phyloP scores from a whole-genome alignment of 2,888 invertebrate genomes.

The Caenorhabditis drosophilae region DNA sequence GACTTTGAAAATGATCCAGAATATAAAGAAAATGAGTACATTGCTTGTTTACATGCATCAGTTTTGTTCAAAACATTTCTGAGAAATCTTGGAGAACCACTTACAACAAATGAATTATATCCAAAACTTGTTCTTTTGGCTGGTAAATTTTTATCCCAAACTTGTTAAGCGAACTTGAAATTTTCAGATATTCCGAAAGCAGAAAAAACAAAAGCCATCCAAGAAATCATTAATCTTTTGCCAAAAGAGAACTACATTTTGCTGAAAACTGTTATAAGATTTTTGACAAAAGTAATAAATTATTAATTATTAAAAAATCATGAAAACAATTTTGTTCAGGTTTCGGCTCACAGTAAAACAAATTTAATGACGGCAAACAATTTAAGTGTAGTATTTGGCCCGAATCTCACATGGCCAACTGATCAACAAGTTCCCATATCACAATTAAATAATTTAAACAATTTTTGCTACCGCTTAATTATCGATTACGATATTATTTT shows the following conservation, averaged over 20 bases:
- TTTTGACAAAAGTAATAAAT: conserved; percentile 60
- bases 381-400: conserved; percentile 91
- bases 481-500: conserved; percentile 64
- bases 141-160: conserved; percentile 34
- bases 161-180: not conserved
- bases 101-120: conserved; percentile 66
- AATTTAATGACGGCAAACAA: conserved; percentile 90
- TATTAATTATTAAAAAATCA: not conserved
- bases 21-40: conserved; percentile 76
- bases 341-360: conserved; percentile 77
- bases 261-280: conserved; percentile 60
- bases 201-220: conserved; percentile 55
- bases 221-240: conserved; percentile 57
- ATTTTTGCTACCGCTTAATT: conserved; percentile 66
- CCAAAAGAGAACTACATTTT: conserved; percentile 61
- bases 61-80: conserved; percentile 80
- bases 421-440: conserved; percentile 66
- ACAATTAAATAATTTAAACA: conserved; percentile 67
- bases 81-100: conserved; percentile 69
- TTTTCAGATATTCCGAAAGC: conserved; percentile 22
- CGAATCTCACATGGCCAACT: conserved; percentile 84
- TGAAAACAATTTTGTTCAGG: conserved; percentile 33
- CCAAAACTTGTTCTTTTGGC: conserved; percentile 50
- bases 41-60: conserved; percentile 77
- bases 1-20: conserved; percentile 74